Evolutionary conservation across 2,113 vertebrate species (phyloP).

Genomic region (Heterochromis multidens): DNA sequence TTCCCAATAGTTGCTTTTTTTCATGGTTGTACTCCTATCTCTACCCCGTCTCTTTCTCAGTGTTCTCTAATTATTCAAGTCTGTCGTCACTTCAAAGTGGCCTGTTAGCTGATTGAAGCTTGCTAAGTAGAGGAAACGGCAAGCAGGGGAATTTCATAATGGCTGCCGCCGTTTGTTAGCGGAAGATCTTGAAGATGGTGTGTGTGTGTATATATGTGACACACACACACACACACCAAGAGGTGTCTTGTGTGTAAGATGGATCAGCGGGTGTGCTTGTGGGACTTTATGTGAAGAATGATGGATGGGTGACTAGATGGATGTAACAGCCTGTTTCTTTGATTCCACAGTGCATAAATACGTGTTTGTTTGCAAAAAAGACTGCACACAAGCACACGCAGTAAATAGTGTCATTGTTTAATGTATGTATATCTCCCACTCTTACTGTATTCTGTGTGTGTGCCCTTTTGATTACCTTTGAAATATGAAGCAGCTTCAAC

Average conservation of each 20-base stretch:
- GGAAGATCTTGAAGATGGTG: not conserved
- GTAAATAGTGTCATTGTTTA: not conserved
- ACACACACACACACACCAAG: not conserved
- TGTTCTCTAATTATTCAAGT: slow-evolving; percentile 39
- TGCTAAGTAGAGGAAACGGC: slow-evolving; percentile 11
- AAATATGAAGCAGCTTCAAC: slow-evolving; percentile 44
- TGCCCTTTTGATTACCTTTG: slow-evolving; percentile 38
- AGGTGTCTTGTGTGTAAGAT: not conserved
- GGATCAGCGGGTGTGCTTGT: not conserved
- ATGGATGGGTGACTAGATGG: not conserved
- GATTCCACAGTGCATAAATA: not conserved
- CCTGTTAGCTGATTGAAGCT: slow-evolving; percentile 48
- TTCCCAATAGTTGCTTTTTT: not conserved
- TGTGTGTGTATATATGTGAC: not conserved
- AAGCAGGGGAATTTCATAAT: slow-evolving; percentile 21
- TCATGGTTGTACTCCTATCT: not conserved
- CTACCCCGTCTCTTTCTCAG: not conserved
- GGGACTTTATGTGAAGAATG: not conserved
- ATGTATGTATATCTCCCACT: no score
- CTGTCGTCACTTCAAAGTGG: slow-evolving; percentile 43
- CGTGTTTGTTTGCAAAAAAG: not conserved
- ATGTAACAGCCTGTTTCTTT: not conserved
- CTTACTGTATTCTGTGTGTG: not conserved
- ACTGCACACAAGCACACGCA: no score
- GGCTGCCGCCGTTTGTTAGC: slow-evolving; percentile 20